Evolutionary conservation across 2,113 vertebrate species (phyloP).

Genomic region (Pantherophis guttatus): DNA sequence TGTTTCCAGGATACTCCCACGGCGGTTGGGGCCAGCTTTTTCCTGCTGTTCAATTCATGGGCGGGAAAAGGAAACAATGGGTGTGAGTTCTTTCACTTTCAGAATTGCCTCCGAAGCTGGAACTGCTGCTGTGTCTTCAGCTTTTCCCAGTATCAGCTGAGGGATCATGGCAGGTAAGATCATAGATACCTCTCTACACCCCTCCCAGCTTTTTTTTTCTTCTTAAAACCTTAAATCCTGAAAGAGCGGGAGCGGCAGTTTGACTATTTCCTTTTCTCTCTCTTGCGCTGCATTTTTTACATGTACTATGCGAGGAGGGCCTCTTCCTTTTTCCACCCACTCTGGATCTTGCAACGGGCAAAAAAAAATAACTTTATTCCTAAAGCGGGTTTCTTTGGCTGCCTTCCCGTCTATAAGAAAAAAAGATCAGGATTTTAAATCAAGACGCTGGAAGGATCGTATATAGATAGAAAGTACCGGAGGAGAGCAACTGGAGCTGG

Average conservation of each 20-base stretch:
- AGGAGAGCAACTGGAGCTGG: neutral
- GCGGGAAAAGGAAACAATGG: neutral
- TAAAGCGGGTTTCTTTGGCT: neutral
- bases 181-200: no score
- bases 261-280: neutral
- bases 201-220: no score
- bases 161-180: neutral
- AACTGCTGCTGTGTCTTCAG: neutral
- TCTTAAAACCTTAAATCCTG: neutral
- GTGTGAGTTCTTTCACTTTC: neutral
- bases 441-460: neutral
- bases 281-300: neutral
- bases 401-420: neutral
- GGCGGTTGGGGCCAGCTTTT: neutral
- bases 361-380: neutral
- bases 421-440: neutral
- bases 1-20: neutral
- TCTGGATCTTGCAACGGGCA: neutral
- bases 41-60: no score
- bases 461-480: neutral
- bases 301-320: fast-evolving
- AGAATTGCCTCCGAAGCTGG: neutral
- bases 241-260: neutral
- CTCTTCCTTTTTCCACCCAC: neutral
- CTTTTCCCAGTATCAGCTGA: neutral